Percentiles rank a stretch among this genome's conserved stretches.
phyloP scores from a whole-genome alignment of 2,888 invertebrate genomes.

The Acanthopleura granulata region DNA sequence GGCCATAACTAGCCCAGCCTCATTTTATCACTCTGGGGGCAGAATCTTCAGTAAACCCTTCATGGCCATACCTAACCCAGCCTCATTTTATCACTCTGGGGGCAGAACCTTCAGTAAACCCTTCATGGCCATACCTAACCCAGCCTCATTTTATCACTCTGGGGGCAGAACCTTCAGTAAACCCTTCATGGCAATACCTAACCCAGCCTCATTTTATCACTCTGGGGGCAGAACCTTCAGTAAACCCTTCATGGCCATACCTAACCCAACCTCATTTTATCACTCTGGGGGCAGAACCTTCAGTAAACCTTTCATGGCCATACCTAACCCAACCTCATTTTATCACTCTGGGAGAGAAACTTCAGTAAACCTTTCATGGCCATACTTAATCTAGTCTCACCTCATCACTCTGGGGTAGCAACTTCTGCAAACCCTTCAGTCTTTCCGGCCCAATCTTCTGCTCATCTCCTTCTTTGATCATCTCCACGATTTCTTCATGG shows the following conservation, averaged over 20 bases:
- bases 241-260: slow-evolving; percentile 90
- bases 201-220: too few species aligned
- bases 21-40: slow-evolving; percentile 92
- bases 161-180: slow-evolving; percentile 92
- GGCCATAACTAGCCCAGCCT: too few species aligned
- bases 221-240: slow-evolving; percentile 92
- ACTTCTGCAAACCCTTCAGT: slow-evolving; percentile 89
- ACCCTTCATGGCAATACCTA: too few species aligned
- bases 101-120: slow-evolving; percentile 94
- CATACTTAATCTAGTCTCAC: too few species aligned
- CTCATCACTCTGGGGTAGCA: slow-evolving; percentile 93
- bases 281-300: slow-evolving; percentile 93
- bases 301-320: slow-evolving; percentile 89
- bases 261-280: too few species aligned
- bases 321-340: too few species aligned
- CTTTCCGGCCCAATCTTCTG: slow-evolving; percentile 82
- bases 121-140: too few species aligned
- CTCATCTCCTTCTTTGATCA: slow-evolving; percentile 82
- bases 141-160: slow-evolving; percentile 91
- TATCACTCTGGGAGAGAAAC: slow-evolving; percentile 92
- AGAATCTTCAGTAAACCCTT: slow-evolving; percentile 91
- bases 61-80: too few species aligned
- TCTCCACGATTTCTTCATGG: slow-evolving; percentile 89
- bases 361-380: slow-evolving; percentile 86
- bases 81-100: slow-evolving; percentile 90